Evolutionary conservation across 2,888 invertebrate species (phyloP).

Genomic region (Gymnocheta viridis): DNA sequence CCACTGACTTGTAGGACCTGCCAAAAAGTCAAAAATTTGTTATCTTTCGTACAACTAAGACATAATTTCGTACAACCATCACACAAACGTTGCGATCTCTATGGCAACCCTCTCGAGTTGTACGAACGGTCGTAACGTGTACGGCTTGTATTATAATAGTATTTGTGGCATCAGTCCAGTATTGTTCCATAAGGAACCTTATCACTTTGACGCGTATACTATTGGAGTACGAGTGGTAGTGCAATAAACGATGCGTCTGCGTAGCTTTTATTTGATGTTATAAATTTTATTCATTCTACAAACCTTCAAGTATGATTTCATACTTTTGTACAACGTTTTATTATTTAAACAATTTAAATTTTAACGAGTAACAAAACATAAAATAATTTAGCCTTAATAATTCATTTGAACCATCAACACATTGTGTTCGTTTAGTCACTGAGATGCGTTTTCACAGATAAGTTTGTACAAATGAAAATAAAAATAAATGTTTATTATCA

Average conservation of each 20-base stretch:
- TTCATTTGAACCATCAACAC: slow-evolving; percentile 64
- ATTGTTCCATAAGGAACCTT: not conserved
- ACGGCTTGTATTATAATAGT: too few relatives aligned
- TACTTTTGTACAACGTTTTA: slow-evolving; percentile 19
- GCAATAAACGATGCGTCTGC: slow-evolving; percentile 46
- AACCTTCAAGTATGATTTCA: slow-evolving; percentile 43
- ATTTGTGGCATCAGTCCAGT: too few relatives aligned
- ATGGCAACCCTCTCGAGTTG: too few relatives aligned
- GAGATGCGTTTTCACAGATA: slow-evolving; percentile 52
- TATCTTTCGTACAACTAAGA: too few relatives aligned
- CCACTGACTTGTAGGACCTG: too few relatives aligned
- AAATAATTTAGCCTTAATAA: slow-evolving; percentile 62
- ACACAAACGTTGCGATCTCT: too few relatives aligned
- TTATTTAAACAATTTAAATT: slow-evolving; percentile 51
- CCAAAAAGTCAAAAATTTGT: too few relatives aligned
- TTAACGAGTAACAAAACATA: slow-evolving; percentile 26
- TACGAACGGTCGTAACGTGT: too few relatives aligned
- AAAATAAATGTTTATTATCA: slow-evolving; percentile 53
- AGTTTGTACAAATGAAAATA: slow-evolving; percentile 33
- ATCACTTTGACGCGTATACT: not conserved
- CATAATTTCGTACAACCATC: too few relatives aligned
- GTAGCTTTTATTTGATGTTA: slow-evolving; percentile 27
- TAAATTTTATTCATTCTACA: slow-evolving; percentile 34
- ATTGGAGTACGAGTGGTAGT: not conserved
- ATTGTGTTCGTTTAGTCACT: slow-evolving; percentile 18